A percentile compares a stretch with the other conserved stretches of the same genome.
These are phyloP conservation scores for Coremacera marginata DNA, from an alignment of 2,888 invertebrate species.

Conservation along the genomic window DNA sequence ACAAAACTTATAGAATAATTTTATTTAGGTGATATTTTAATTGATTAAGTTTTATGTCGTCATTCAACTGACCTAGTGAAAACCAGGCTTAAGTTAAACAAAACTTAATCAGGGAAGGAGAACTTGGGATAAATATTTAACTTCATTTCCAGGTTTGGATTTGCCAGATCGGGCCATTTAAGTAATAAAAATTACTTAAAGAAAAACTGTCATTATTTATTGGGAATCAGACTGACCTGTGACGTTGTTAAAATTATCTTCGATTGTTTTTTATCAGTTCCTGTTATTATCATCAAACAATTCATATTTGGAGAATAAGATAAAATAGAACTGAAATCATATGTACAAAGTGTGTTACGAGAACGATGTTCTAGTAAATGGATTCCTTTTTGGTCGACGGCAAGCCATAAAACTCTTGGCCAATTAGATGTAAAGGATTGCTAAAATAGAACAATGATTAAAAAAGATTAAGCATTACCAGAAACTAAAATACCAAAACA, in stretches of 20 bases:
- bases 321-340: conserved; percentile 89
- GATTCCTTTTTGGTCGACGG: conserved; percentile 92
- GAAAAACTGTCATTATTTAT: no score
- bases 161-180: no score
- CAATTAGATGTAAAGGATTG: conserved; percentile 97
- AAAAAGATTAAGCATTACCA: background rate
- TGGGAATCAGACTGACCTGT: conserved; percentile 73
- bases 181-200: no score
- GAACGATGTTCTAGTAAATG: conserved; percentile 90
- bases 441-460: conserved; percentile 70
- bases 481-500: conserved; percentile 79
- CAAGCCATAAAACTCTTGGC: conserved; percentile 93
- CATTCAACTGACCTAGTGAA: no score
- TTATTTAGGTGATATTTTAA: no score
- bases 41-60: no score
- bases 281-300: conserved; percentile 93
- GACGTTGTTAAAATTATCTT: conserved; percentile 94
- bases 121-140: no score
- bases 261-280: conserved; percentile 90
- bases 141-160: no score
- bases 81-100: no score
- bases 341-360: conserved; percentile 89
- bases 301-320: conserved; percentile 93
- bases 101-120: no score
- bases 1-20: no score